Evolutionary conservation across 1,140 invertebrate genomes (phyloP).

Genomic region (Drosophila sp.): DNA sequence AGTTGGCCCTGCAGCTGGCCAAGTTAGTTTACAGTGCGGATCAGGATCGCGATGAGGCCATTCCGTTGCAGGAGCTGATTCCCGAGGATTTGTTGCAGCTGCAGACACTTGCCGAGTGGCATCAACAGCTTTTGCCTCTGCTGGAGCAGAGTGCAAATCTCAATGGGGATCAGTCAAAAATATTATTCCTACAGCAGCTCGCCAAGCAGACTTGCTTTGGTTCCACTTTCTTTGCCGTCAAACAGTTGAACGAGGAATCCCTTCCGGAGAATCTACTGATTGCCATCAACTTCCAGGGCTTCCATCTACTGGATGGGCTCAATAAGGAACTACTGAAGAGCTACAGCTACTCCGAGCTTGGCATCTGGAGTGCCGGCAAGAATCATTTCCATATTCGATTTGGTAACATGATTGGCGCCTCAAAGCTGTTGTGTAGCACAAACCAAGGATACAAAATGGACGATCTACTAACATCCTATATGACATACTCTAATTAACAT

Average conservation of each 20-base stretch:
- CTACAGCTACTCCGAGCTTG: slow-evolving; percentile 94
- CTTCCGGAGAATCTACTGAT: slow-evolving; percentile 94
- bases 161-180: slow-evolving; percentile 91
- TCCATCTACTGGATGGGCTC: slow-evolving; percentile 94
- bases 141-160: slow-evolving; percentile 86
- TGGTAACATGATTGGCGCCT: slow-evolving; percentile 93
- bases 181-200: slow-evolving; percentile 92
- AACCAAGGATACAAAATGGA: slow-evolving; percentile 98
- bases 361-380: slow-evolving; percentile 97
- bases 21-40: slow-evolving; percentile 91
- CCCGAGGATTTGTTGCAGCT: slow-evolving; percentile 92
- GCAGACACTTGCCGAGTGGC: slow-evolving; percentile 92
- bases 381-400: slow-evolving; percentile 98
- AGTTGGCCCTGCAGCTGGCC: slow-evolving; percentile 92
- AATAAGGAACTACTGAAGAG: slow-evolving; percentile 90
- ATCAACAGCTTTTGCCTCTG: slow-evolving; percentile 87
- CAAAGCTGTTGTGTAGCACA: slow-evolving; percentile 96
- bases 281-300: slow-evolving; percentile 96
- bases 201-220: slow-evolving; percentile 95
- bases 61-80: slow-evolving; percentile 88
- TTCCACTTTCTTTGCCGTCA: slow-evolving; percentile 98
- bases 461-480: slow-evolving; percentile 97
- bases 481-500: slow-evolving; percentile 74
- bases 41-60: slow-evolving; percentile 86
- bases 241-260: slow-evolving; percentile 92